These are phyloP conservation scores for Cydia strobilella DNA, from an alignment of 1,140 invertebrate species.

Conservation along the genomic window DNA sequence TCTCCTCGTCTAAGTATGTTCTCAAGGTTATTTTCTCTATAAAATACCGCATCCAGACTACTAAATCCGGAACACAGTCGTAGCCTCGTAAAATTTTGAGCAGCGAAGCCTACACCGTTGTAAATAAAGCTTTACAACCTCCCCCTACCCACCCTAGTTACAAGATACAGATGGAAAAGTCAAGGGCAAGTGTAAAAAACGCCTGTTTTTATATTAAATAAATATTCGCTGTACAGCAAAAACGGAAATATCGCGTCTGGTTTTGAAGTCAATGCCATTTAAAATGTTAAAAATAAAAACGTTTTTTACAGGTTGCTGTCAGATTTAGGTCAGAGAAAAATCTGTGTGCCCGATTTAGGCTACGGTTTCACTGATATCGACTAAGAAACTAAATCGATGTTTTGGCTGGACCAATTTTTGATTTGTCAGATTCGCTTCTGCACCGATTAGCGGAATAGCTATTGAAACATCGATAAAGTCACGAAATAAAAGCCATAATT, in stretches of 20 bases:
- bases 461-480: too few relatives aligned
- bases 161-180: neutral
- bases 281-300: too few relatives aligned
- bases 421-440: too few relatives aligned
- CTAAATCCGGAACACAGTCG: conserved; percentile 5
- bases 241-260: neutral
- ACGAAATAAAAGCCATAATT: too few relatives aligned
- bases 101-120: conserved; percentile 39
- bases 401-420: too few relatives aligned
- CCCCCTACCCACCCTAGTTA: conserved; percentile 32
- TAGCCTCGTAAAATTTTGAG: conserved; percentile 47
- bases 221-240: neutral
- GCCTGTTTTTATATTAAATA: too few relatives aligned
- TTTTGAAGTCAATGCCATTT: neutral
- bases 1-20: neutral
- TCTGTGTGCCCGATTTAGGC: too few relatives aligned
- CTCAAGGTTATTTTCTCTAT: neutral
- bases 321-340: too few relatives aligned
- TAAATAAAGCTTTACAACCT: conserved; percentile 49
- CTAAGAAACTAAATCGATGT: too few relatives aligned
- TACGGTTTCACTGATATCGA: too few relatives aligned
- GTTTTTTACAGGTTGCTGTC: too few relatives aligned
- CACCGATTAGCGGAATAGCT: too few relatives aligned
- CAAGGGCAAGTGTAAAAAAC: neutral
- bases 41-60: neutral